Percentiles rank a stretch among this genome's conserved stretches.
phyloP scores from a whole-genome alignment of 2,113 vertebrate genomes.

The Pseudonaja textilis region DNA sequence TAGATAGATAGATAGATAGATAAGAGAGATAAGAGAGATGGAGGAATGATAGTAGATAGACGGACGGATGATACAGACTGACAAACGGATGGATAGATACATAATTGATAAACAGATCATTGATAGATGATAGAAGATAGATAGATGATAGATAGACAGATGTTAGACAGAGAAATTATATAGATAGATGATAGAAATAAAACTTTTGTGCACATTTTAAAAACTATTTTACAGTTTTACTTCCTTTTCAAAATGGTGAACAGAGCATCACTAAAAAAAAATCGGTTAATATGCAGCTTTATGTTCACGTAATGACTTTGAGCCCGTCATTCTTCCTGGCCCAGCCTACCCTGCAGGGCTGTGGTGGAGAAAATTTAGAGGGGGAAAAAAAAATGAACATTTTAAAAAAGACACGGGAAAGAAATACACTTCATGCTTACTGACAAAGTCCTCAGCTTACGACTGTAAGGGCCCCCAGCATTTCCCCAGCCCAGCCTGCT shows the following conservation, averaged over 20 bases:
- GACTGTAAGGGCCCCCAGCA: background rate
- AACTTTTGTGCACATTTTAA: background rate
- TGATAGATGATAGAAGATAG: no score
- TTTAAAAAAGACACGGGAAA: background rate
- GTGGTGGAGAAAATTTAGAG: background rate
- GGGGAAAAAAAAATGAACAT: background rate
- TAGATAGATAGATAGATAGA: accelerated
- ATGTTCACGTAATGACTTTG: background rate
- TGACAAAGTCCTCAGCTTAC: background rate
- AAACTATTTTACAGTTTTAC: background rate
- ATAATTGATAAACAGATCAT: no score
- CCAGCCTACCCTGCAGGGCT: background rate
- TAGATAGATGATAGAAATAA: background rate
- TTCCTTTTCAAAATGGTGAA: background rate
- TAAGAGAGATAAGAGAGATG: no score
- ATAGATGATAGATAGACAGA: background rate
- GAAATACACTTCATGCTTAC: background rate
- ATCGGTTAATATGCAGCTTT: background rate
- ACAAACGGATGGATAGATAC: no score
- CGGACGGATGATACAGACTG: no score
- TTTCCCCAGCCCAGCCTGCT: background rate
- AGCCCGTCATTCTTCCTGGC: background rate
- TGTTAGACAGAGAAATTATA: no score
- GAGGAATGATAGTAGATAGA: no score
- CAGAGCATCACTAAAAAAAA: background rate